Evolutionary conservation across 1,140 invertebrate species (phyloP).

Genomic region (Neodiprion virginianus): DNA sequence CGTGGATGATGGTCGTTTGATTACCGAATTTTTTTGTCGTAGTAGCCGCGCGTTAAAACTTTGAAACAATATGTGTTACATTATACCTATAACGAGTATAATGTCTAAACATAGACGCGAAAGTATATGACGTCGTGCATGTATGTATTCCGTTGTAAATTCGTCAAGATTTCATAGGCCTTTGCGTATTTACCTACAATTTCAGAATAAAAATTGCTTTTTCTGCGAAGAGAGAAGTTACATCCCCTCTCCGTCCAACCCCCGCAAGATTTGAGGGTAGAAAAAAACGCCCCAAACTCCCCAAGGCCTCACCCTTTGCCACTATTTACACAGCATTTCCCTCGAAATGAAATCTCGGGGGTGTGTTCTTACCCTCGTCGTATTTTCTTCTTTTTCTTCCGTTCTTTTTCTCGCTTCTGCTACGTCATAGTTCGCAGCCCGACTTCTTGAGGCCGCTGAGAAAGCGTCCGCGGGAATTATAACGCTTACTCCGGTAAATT

Average conservation of each 20-base stretch:
- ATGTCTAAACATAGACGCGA: too few relatives aligned
- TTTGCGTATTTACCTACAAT: background rate
- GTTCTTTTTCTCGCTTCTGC: background rate
- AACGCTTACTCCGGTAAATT: too few relatives aligned
- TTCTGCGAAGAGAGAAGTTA: background rate
- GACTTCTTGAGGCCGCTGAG: too few relatives aligned
- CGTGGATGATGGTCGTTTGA: too few relatives aligned
- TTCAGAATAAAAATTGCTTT: background rate
- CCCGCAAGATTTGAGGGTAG: background rate
- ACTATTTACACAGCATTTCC: slow-evolving; percentile 23
- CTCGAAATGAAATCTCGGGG: slow-evolving; percentile 24
- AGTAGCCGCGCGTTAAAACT: too few relatives aligned
- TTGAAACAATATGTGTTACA: too few relatives aligned
- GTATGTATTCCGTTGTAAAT: background rate
- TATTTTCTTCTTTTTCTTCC: background rate
- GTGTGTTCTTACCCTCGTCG: slow-evolving; percentile 13
- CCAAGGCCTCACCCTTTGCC: slow-evolving; percentile 2
- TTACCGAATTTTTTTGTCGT: too few relatives aligned
- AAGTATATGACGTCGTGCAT: too few relatives aligned
- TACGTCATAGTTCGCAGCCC: background rate
- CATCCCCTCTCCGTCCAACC: background rate
- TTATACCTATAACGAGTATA: too few relatives aligned
- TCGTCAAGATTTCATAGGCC: background rate
- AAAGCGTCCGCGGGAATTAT: too few relatives aligned
- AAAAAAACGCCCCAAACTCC: background rate